Evolutionary conservation across 1,140 invertebrate species (phyloP).

Genomic region (Aricia agestis): DNA sequence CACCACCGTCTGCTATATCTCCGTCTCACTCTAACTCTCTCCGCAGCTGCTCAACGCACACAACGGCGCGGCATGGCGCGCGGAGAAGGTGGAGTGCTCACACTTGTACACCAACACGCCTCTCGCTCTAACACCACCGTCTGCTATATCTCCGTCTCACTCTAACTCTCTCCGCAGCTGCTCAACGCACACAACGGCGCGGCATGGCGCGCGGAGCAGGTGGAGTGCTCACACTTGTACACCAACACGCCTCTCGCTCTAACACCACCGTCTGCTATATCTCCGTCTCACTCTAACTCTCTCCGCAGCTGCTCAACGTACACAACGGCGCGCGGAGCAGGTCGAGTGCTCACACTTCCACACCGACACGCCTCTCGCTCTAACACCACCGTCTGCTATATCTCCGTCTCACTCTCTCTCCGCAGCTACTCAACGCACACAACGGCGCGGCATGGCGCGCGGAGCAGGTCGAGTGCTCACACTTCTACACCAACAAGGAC

Average conservation of each 20-base stretch:
- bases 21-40: too few relatives aligned
- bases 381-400: too few relatives aligned
- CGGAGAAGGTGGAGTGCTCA: slow-evolving; percentile 93
- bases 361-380: slow-evolving; percentile 81
- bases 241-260: slow-evolving; percentile 80
- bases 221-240: slow-evolving; percentile 96
- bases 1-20: too few relatives aligned
- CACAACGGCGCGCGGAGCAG: slow-evolving; percentile 89
- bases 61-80: slow-evolving; percentile 90
- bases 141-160: too few relatives aligned
- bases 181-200: slow-evolving; percentile 84
- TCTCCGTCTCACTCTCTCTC: too few relatives aligned
- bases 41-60: slow-evolving; percentile 82
- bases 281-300: too few relatives aligned
- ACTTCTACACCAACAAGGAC: slow-evolving; percentile 98
- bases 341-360: slow-evolving; percentile 97
- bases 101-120: slow-evolving; percentile 96
- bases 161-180: slow-evolving; percentile 67
- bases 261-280: too few relatives aligned
- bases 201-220: slow-evolving; percentile 93
- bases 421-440: slow-evolving; percentile 82
- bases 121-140: too few relatives aligned
- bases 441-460: slow-evolving; percentile 92
- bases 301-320: slow-evolving; percentile 79
- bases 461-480: slow-evolving; percentile 93